These are phyloP conservation scores for Condylura cristata DNA, from an alignment of 2,113 vertebrate species.

Conservation along the genomic window DNA sequence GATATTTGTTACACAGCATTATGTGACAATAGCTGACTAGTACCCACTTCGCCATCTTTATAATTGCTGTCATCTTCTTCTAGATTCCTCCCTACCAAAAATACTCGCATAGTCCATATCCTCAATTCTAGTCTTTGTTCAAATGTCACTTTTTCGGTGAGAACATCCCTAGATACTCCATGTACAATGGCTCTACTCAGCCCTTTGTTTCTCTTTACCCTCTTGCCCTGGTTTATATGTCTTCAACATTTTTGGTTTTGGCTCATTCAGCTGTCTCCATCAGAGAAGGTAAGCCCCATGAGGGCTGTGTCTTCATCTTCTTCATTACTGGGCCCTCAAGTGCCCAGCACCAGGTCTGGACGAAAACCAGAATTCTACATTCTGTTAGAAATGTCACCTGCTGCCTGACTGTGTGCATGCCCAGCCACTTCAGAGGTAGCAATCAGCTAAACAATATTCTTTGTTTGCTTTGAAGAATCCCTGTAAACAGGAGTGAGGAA, in stretches of 20 bases:
- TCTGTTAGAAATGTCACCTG: not conserved
- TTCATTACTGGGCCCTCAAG: not conserved
- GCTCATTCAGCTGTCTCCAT: not conserved
- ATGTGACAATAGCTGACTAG: not conserved
- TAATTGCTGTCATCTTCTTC: not conserved
- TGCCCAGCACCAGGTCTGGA: not conserved
- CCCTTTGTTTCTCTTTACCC: not conserved
- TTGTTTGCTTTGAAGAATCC: not conserved
- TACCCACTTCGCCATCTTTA: not conserved
- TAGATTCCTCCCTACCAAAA: not conserved
- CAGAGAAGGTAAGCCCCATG: rapidly evolving
- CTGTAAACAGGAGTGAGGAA: not conserved
- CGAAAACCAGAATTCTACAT: not conserved
- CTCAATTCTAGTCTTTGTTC: not conserved
- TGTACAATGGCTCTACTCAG: not conserved
- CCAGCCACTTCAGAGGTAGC: not conserved
- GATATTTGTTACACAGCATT: not conserved
- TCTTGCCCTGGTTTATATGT: not conserved
- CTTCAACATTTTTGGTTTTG: not conserved
- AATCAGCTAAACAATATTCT: not conserved
- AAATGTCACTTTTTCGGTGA: not conserved
- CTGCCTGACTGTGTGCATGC: not conserved
- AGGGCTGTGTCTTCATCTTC: not conserved
- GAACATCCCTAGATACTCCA: no score
- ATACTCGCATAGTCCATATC: not conserved